Evolutionary conservation across 2,113 vertebrate genomes (phyloP).

Genomic region (Tachysurus fulvidraco): DNA sequence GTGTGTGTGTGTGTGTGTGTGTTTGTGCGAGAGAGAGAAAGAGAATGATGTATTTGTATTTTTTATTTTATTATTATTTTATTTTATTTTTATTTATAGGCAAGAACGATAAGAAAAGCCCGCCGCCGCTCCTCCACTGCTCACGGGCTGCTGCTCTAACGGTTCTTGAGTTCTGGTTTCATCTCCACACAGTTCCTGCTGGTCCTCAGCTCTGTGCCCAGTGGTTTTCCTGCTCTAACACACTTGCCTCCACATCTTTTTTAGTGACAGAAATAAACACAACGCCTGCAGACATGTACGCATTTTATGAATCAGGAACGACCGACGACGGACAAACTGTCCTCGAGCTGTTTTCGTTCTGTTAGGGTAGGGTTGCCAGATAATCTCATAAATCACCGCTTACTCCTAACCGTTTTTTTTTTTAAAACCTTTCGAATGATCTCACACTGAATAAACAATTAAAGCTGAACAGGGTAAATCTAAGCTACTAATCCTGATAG

Average conservation of each 20-base stretch:
- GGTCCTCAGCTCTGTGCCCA: neutral
- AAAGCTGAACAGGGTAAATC: too few species aligned
- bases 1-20: constrained; percentile 26
- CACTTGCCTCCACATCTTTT: neutral
- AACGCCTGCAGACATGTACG: neutral
- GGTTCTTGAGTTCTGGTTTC: neutral
- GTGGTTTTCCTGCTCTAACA: constrained; percentile 14
- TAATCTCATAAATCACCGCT: neutral
- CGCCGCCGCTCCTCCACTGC: constrained; percentile 19
- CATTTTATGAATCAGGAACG: neutral
- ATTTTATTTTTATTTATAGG: constrained; percentile 28
- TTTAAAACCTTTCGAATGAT: neutral
- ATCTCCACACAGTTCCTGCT: neutral
- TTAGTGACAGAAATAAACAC: neutral
- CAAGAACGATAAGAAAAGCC: constrained; percentile 33
- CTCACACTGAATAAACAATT: neutral
- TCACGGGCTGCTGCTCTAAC: constrained; percentile 18
- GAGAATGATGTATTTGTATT: constrained; percentile 17
- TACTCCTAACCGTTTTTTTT: too few species aligned
- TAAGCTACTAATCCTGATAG: too few species aligned
- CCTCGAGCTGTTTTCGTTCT: too few species aligned
- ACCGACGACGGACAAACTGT: neutral
- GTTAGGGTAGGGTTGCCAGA: neutral
- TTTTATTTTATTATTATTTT: constrained; percentile 33
- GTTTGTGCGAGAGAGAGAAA: neutral